Conservation (phyloP, 2,888 invertebrate genomes). For the Sipha maydis region DNA sequence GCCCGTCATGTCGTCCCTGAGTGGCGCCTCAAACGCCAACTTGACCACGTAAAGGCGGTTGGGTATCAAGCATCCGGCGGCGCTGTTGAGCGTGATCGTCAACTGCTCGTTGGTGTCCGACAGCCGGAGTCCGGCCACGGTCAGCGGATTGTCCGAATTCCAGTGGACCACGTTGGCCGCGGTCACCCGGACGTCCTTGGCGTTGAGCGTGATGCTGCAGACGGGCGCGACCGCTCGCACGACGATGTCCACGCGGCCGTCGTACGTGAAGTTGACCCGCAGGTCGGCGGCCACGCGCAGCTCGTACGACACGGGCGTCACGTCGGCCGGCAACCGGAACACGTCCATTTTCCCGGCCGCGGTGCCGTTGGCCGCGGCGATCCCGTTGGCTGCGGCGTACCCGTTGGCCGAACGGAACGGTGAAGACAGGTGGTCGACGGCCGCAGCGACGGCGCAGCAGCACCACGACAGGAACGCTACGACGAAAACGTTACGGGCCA, state of each 20-base stretch:
- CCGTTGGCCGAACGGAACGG: neutral
- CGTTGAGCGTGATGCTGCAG: neutral
- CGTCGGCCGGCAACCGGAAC: conserved; percentile 69
- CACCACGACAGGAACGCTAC: neutral
- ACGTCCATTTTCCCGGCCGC: neutral
- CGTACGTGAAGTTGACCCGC: conserved; percentile 69
- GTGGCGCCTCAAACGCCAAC: conserved; percentile 15
- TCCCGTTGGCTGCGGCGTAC: neutral
- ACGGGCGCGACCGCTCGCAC: neutral
- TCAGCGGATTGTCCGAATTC: neutral
- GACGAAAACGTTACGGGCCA: conserved; percentile 5
- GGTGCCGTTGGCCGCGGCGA: neutral
- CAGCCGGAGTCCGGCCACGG: neutral
- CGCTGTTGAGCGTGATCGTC: neutral
- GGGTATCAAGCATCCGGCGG: conserved; percentile 31
- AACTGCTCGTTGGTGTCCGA: neutral
- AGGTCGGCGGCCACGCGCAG: conserved; percentile 71
- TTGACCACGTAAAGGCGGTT: neutral
- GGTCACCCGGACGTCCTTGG: neutral
- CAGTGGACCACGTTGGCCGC: neutral
- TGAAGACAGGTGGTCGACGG: too few relatives aligned
- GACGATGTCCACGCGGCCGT: conserved; percentile 67
- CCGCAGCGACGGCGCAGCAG: neutral
- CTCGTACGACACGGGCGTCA: conserved; percentile 71
- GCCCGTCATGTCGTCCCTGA: conserved; percentile 58